Base-by-base conservation (phyloP, 2,113 vertebrate genomes). In the Rhinolophus ferrumequinum region DNA sequence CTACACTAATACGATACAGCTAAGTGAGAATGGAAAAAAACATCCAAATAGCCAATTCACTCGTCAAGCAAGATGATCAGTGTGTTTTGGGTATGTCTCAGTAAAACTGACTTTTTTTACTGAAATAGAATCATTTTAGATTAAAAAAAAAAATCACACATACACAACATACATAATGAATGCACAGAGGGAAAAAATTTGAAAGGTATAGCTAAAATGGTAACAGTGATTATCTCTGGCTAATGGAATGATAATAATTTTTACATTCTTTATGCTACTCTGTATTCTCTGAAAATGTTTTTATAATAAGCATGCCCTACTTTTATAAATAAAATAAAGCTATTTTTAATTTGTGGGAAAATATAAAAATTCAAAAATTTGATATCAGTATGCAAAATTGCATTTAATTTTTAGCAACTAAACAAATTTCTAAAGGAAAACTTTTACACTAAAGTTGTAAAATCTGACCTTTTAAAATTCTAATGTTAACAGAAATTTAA, bases 21-120 rank as follows among this genome's bases (percentile, higher is more conserved):
- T 96, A 96, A 90, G 47, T 84, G 41, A 95, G 88, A 95, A 86
- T 19, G 67, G 92, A 96, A 95, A 97, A 93, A 94, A 83, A 21
- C 86, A 86, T 69, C 33, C 79, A 85, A 88, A 95, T 6, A 86
- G 90, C 92, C 95, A 97, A 86, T 75, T 94, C n/a, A 86, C 56
- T 95, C 30, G 85, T 81, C 28, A 79, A 93, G 79, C n/a, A 89
- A 95, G 79, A 93, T 58, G 70, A 94, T 30, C n/a, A 69, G 41
- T 73, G 33, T 87, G 3, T 80, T 91, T 91, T 62, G 41, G 8
- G 66, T 81, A 4, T 64, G 24, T 77, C 41, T 87, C 28, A 41
- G 47, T 73, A 89, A 97, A 97, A 82, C 7, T 26, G 35, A 18
- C 26, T 33, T 54, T 67, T 73, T 81, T 58, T 54, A 3, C 47